Evolutionary conservation across 2,888 invertebrate genomes (phyloP), one percentile per base, ranked within the genome.

Genomic region (Hymenopus coronatus): DNA sequence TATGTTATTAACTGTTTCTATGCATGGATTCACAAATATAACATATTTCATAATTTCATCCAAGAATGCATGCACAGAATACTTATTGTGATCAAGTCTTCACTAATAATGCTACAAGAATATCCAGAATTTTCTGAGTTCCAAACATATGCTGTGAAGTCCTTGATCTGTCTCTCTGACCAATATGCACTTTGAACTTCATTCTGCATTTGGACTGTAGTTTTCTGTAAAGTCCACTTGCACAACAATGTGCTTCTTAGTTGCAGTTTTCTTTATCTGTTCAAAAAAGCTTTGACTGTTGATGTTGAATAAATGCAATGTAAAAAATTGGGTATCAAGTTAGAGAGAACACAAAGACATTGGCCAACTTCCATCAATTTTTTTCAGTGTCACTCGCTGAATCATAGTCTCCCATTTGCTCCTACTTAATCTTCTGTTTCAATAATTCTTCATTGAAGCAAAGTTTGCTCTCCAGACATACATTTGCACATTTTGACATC

Each of bases 171-270:
- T 70, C 87, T 27, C 33, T 89, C 84, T 4, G 83, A 54, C 88
- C 89, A 89, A n/a, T 89, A 81, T 28, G 87, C 84, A 83, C 83
- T 84, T 30, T 89, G 89, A 83, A 88, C 84, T 88, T 88, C 84
- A 70, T 89, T 84, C 84, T 89, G 89, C 27, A 33, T 28, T 40
- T 83, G 46, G 33, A 46, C 27, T n/a, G 84, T 89, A 89, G 30
- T 89, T 89, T 88, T 89, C 84, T 54, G 84, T 84, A 54, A 89
- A 88, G 9, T 83, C 81, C 83, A 89, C 84, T 84, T n/a, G n/a
- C n/a, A n/a, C n/a, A n/a, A n/a, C n/a, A n/a, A n/a, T n/a, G n/a
- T n/a, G n/a, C n/a, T n/a, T n/a, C n/a, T n/a, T n/a, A n/a, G n/a
- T n/a, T 88, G 87, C 83, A 89, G 7, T 27, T 87, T 25, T 33